A percentile compares a stretch with the other conserved stretches of the same genome.
These are phyloP conservation scores for Falcaria lacertinaria DNA, from an alignment of 2,888 invertebrate genomes.

Conservation along the genomic window DNA sequence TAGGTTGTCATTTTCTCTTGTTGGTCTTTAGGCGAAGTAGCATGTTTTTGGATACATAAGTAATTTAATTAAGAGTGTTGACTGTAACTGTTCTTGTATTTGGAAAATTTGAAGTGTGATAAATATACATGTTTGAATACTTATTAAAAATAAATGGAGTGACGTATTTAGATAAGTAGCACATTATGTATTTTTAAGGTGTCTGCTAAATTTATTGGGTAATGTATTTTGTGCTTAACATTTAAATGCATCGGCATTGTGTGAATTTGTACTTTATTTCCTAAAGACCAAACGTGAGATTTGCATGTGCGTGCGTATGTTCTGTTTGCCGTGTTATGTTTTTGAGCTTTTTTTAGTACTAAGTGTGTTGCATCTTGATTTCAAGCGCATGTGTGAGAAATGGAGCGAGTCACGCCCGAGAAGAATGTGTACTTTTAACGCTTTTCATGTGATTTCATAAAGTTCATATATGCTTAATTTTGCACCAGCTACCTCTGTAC, in stretches of 20 bases:
- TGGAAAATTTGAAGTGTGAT: conserved; percentile 23
- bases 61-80: conserved; percentile 12
- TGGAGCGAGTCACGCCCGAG: conserved; percentile 34
- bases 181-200: conserved; percentile 55
- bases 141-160: conserved; percentile 49
- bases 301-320: conserved; percentile 64
- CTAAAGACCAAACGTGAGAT: conserved; percentile 79
- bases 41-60: conserved; percentile 36
- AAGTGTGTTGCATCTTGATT: conserved; percentile 57
- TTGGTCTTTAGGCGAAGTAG: conserved; percentile 72
- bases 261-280: conserved; percentile 55
- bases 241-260: conserved; percentile 32
- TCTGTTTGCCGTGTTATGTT: conserved; percentile 57
- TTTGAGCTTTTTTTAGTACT: conserved; percentile 48
- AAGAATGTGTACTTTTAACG: conserved; percentile 43
- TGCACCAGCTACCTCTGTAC: conserved; percentile 59
- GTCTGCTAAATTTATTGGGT: conserved; percentile 79
- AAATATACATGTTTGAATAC: conserved; percentile 16
- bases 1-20: conserved; percentile 48
- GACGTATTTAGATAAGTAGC: conserved; percentile 51
- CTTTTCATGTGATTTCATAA: conserved; percentile 77
- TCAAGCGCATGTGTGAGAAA: conserved; percentile 77
- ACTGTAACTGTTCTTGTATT: conserved; percentile 18
- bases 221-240: conserved; percentile 49
- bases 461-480: conserved; percentile 71